These are phyloP conservation scores for Pogonomyrmex barbatus DNA, from an alignment of 1,140 invertebrate species.

Conservation along the genomic window DNA sequence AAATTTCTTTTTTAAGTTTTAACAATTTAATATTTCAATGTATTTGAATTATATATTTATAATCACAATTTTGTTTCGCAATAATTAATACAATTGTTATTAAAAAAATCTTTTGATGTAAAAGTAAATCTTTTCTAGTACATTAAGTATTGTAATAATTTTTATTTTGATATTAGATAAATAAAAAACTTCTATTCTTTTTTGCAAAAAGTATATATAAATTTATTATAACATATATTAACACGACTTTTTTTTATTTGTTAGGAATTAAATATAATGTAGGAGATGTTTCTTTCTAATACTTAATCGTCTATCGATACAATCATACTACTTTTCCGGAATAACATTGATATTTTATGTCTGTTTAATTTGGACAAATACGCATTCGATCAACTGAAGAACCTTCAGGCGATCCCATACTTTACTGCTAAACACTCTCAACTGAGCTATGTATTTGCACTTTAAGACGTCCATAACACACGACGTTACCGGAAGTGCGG, in stretches of 20 bases:
- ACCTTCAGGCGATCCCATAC: background rate
- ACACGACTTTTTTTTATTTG: background rate
- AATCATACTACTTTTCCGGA: background rate
- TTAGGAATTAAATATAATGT: background rate
- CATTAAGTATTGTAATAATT: too few species aligned
- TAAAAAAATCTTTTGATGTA: too few species aligned
- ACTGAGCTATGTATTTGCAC: constrained; percentile 1
- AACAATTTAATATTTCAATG: background rate
- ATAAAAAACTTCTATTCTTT: too few species aligned
- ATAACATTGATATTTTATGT: background rate
- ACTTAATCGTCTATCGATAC: background rate
- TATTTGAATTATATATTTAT: too few species aligned
- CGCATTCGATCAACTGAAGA: background rate
- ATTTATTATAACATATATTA: too few species aligned
- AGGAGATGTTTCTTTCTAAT: too few species aligned
- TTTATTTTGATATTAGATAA: too few species aligned
- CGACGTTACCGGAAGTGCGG: background rate
- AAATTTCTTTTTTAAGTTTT: background rate
- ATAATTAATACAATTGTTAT: too few species aligned
- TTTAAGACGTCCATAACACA: background rate
- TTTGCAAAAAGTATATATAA: too few species aligned
- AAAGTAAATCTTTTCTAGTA: too few species aligned
- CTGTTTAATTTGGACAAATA: too few species aligned
- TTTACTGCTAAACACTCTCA: background rate
- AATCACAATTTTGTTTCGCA: too few species aligned